phyloP scores from a whole-genome alignment of 2,113 vertebrate genomes.

The Dasypus novemcinctus region DNA sequence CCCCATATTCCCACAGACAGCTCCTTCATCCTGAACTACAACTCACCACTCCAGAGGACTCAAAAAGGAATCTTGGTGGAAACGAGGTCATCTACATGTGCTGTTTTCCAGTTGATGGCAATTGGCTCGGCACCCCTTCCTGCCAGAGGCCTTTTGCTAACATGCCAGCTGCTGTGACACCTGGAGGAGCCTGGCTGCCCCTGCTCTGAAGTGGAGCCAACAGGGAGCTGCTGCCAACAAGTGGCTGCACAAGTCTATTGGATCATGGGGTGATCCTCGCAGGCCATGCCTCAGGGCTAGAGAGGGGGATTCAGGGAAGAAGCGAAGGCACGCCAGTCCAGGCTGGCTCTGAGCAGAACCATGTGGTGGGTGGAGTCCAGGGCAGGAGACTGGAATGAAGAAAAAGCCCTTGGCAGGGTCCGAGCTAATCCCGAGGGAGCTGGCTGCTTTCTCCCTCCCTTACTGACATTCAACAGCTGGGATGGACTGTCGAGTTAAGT shows the following conservation, averaged over 20 bases:
- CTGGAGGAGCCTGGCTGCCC: conserved; percentile 46
- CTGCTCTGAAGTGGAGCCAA: conserved; percentile 65
- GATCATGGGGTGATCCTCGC: not conserved
- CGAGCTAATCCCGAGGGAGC: not conserved
- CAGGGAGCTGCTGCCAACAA: conserved; percentile 44
- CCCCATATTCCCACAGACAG: not conserved
- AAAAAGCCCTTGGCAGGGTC: not conserved
- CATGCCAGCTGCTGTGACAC: conserved; percentile 63
- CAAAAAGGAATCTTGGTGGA: not conserved
- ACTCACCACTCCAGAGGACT: not conserved
- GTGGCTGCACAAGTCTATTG: not conserved
- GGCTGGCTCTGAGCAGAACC: conserved; percentile 32
- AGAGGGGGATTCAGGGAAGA: not conserved
- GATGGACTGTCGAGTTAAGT: not conserved
- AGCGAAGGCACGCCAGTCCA: not conserved
- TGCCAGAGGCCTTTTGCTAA: conserved; percentile 51
- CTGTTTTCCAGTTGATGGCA: conserved; percentile 4
- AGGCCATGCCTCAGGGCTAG: not conserved
- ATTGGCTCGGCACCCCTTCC: conserved; percentile 2
- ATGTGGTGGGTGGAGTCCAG: conserved; percentile 46
- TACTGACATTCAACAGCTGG: conserved; percentile 45
- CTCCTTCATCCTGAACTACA: not conserved
- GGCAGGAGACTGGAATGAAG: not conserved
- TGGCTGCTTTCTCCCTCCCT: not conserved
- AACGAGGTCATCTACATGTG: not conserved